Conservation (phyloP, 2,797 vertebrate species). For the Lophotriccus pileatus region DNA sequence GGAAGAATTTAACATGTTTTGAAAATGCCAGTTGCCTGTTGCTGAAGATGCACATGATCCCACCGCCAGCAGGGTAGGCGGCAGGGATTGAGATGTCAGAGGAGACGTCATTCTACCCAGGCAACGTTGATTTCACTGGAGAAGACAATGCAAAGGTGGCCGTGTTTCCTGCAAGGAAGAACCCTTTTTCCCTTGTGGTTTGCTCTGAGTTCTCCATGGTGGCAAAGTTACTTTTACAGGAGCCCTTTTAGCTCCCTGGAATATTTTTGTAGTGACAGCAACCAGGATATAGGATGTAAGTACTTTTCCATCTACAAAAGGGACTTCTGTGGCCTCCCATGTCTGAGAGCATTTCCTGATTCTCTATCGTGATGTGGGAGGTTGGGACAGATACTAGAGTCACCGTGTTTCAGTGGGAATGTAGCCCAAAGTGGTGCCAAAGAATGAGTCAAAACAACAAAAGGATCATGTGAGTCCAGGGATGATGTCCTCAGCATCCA, state of each 20-base stretch:
- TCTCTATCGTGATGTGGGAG: accelerated
- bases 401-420: accelerated
- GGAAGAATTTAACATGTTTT: constrained; percentile 30
- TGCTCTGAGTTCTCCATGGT: not conserved
- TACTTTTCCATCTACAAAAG: not conserved
- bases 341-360: not conserved
- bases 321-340: not conserved
- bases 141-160: not conserved
- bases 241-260: not conserved
- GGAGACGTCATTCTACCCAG: not conserved
- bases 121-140: not conserved
- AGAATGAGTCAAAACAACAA: not conserved
- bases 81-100: constrained; percentile 19
- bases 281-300: not conserved
- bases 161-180: not conserved
- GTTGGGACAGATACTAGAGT: not conserved
- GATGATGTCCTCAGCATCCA: not conserved
- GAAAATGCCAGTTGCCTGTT: constrained; percentile 45
- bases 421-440: not conserved
- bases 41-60: constrained; percentile 13
- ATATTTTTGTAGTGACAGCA: not conserved
- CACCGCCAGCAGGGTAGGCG: not conserved
- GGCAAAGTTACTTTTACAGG: not conserved
- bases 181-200: not conserved
- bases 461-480: not conserved